Evolutionary conservation across 1,140 invertebrate species (phyloP).

Genomic region (Meloidogyne floridensis): DNA sequence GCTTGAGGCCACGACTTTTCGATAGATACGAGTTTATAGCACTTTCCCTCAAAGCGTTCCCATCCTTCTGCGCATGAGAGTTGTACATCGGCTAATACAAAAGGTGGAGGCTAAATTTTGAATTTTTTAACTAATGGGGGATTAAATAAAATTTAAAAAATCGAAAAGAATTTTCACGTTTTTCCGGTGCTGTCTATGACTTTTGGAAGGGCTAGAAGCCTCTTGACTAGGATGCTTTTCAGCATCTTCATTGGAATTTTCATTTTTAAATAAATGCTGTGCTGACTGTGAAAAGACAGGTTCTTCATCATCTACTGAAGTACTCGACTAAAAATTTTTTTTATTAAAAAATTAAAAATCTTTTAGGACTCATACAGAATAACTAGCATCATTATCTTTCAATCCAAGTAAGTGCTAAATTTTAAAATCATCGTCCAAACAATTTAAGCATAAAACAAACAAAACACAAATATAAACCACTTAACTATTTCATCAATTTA

Average conservation of each 20-base stretch:
- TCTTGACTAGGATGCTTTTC: not conserved
- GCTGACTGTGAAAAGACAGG: not conserved
- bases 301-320: not conserved
- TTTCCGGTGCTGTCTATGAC: not conserved
- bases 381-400: not conserved
- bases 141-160: too few species aligned
- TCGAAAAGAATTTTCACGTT: too few species aligned
- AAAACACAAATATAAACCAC: not conserved
- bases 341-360: not conserved
- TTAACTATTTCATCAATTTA: not conserved
- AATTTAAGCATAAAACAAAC: not conserved
- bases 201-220: not conserved
- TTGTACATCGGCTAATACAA: constrained; percentile 49
- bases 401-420: constrained; percentile 1
- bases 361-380: constrained; percentile 7
- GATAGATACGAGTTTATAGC: constrained; percentile 47
- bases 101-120: constrained; percentile 27
- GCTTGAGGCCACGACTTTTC: constrained; percentile 64
- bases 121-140: not conserved
- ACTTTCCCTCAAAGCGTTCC: constrained; percentile 54
- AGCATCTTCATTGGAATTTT: not conserved
- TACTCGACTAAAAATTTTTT: not conserved
- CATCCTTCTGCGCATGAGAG: constrained; percentile 60
- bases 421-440: not conserved
- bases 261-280: not conserved